Base-by-base conservation (phyloP, 2,888 invertebrate species). In the Ectemnius cavifrons region DNA sequence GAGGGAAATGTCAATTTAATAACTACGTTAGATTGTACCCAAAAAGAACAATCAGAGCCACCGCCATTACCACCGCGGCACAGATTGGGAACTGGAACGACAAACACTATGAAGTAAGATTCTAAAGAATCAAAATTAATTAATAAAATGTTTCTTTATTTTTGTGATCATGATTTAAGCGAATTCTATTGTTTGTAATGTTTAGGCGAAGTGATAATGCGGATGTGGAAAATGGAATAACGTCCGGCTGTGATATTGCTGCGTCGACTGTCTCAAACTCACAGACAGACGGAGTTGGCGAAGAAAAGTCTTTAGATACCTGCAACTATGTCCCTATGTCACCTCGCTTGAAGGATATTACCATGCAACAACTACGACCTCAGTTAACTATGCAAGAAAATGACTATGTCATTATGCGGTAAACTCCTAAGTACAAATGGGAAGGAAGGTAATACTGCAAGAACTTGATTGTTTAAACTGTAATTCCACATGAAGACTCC, bases 41-140 rank as follows among this genome's bases (percentile, higher is more conserved):
- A 92, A 2, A 84, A 91, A 28, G 91, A 76, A 13, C 74, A 86
- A 0, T 57, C 71, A 52, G 76, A 85, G 28, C 92, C 93, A 2
- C 92, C 92, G 0, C 92, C 92, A 4, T 83, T 92, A 77, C 93
- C 93, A 3, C 92, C 92, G 2, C 85, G 92, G 73, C 85, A 86
- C 67, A 86, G 86, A 49, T 87, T 86, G 65, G 86, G 80, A 2
- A 86, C 88, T 1, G 83, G 80, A 18, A 85, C 85, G 0, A 84
- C 82, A 57, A 82, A 83, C 56, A 85, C 85, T 66, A 85, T 73
- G 65, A 87, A 88, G 85, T 85, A 70, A 14, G 67, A 23, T 23
- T 23, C 23, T 23, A 23, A 23, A 23, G 3, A 3, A 3, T 23
- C 23, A 23, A 23, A 23, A 23, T 2, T 23, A 23, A 23, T 23